Base-by-base conservation (phyloP, 2,888 invertebrate genomes). In the Coleophora flavipennella region DNA sequence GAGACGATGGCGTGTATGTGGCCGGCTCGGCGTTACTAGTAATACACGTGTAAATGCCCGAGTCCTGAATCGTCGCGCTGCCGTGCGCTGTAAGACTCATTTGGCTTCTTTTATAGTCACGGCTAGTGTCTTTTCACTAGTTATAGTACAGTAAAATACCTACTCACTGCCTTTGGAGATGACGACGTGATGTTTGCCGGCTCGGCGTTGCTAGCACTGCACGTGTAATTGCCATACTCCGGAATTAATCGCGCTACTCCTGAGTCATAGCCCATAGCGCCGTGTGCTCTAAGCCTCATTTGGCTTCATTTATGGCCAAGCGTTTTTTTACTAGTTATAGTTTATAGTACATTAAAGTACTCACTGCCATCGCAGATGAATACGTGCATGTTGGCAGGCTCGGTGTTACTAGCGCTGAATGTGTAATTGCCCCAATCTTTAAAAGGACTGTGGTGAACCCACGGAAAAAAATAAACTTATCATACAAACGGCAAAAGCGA, bases 191-290 rank as follows among this genome's bases (percentile, higher is more conserved):
- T 94, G 58, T 92, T 93, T 48, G 94, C 95, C 14, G 94, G 91
- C 76, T 95, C 94, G 43, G 95, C 94, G 75, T 95, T 95, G 66
- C 93, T 93, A 41, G 95, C 94, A 63, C 92, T 93, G 87, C 95
- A 95, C 40, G 95, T 94, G 69, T 95, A 95, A 78, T 96, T 96
- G 59, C 95, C n/a, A n/a, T n/a, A n/a, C n/a, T n/a, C n/a, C n/a
- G n/a, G n/a, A n/a, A n/a, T n/a, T n/a, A n/a, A n/a, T n/a, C n/a
- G n/a, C n/a, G n/a, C n/a, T n/a, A n/a, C n/a, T n/a, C n/a, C 95
- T 36, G 95, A 94, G 81, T 96, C 95, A 49, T 92, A 90, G 59
- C 93, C 91, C 61, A 92, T 92, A 42, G 95, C 95, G 54, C 94
- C 92, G 50, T 91, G 88, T 60, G 96, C 95, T 44, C 92, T 93